Percentiles rank a stretch among this genome's conserved stretches.
Conservation (phyloP, 2,113 vertebrate species). For the Clinocottus analis region DNA sequence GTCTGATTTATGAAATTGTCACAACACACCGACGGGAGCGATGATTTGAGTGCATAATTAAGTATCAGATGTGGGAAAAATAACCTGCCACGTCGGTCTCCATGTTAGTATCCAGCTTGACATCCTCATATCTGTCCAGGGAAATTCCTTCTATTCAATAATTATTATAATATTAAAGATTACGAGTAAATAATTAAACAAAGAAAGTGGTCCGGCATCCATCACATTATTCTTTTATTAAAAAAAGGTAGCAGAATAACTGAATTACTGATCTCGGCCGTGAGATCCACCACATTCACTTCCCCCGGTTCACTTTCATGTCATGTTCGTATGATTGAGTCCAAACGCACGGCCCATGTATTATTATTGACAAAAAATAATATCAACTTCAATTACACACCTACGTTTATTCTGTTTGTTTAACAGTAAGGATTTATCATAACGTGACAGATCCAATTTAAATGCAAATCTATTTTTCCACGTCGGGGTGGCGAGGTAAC, state of each 20-base stretch:
- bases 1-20: conserved; percentile 3
- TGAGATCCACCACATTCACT: neutral
- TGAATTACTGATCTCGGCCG: neutral
- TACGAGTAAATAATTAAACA: no score
- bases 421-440: neutral
- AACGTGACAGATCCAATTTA: neutral
- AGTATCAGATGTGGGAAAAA: neutral
- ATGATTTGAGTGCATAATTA: neutral
- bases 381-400: neutral
- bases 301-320: neutral
- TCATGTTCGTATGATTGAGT: neutral
- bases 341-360: neutral
- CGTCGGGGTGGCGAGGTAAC: neutral
- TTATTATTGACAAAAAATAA: no score
- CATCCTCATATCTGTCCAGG: neutral
- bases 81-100: neutral
- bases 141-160: neutral
- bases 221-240: neutral
- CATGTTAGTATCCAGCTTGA: neutral
- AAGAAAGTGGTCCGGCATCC: neutral
- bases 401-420: neutral
- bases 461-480: neutral
- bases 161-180: no score
- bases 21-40: neutral
- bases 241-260: neutral